Base-by-base conservation (phyloP, 2,888 invertebrate species). In the Epistrophella euchroma region DNA sequence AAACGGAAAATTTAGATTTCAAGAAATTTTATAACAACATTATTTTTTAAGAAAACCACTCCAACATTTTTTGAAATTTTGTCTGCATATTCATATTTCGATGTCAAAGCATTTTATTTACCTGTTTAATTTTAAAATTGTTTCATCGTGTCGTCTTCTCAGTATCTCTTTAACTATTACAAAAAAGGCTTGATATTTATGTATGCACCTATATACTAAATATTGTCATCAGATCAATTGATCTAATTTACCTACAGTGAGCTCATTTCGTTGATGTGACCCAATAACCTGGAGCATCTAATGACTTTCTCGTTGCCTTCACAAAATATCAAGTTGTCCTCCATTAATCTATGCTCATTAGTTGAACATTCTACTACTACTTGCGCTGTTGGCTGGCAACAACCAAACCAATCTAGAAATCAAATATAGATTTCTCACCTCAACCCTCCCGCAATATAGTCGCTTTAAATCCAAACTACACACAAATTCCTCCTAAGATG, bases 331-430 rank as follows among this genome's bases (percentile, higher is more conserved):
- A 66, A 19, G 4, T 35, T 19, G 5, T 35, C 35, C 66, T 35
- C 40, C 47, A 32, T 22, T 35, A 66, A 66, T 66, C 28, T 22
- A 10, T 66, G 66, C 50, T 66, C 66, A 66, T 66, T 66, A 66
- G 66, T 50, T 47, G 50, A 25, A 66, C 47, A 66, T 66, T 66
- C 50, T 47, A 11, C n/a, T n/a, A n/a, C n/a, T n/a, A 37, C 22
- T 22, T 32, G 15, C 28, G 50, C 35, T 9, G 15, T 15, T 22
- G 47, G 9, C 28, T 68, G 50, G 11, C 50, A 52, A 35, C 4
- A 64, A 62, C 40, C 28, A 66, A 13, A 62, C 40, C 28, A 66
- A 13, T 50, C 22, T 52, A n/a, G 52, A 52, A 52, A 68, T 68
- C 68, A 68, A 68, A 68, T 37, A 68, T 52, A 68, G 50, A 68